Evolutionary conservation across 2,113 vertebrate genomes (phyloP).

Genomic region (Crotalus viridis): DNA sequence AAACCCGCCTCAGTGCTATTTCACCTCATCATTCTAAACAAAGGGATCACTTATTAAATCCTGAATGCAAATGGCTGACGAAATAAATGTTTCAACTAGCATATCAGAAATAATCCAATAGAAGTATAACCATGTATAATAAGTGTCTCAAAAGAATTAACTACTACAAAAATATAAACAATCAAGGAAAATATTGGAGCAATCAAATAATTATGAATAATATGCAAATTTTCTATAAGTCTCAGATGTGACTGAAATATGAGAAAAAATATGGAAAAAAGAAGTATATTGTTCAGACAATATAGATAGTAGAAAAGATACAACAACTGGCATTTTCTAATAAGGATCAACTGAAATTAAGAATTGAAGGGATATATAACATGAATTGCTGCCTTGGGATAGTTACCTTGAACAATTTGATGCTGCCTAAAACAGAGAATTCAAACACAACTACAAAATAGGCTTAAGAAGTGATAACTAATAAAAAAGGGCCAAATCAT

Average conservation of each 20-base stretch:
- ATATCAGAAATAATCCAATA: background rate
- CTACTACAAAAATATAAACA: background rate
- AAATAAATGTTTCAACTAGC: background rate
- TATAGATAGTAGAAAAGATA: background rate
- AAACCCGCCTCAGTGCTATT: background rate
- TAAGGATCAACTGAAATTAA: background rate
- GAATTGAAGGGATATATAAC: background rate
- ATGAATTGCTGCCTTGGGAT: background rate
- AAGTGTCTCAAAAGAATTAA: background rate
- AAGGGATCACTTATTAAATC: background rate
- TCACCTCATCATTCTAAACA: background rate
- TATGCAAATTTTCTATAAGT: background rate
- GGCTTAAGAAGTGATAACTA: background rate
- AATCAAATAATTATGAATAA: background rate
- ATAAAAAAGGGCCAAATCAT: background rate
- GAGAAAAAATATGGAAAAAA: background rate
- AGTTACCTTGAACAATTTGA: background rate
- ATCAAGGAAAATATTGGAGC: background rate
- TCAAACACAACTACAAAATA: background rate
- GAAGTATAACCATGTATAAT: background rate
- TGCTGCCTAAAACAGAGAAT: background rate
- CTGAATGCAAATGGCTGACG: background rate
- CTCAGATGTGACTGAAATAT: background rate
- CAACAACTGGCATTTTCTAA: background rate
- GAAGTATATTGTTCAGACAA: background rate